A percentile compares a stretch with the other conserved stretches of the same genome.
Conservation (phyloP, 2,888 invertebrate species). For the Phasia obesa region DNA sequence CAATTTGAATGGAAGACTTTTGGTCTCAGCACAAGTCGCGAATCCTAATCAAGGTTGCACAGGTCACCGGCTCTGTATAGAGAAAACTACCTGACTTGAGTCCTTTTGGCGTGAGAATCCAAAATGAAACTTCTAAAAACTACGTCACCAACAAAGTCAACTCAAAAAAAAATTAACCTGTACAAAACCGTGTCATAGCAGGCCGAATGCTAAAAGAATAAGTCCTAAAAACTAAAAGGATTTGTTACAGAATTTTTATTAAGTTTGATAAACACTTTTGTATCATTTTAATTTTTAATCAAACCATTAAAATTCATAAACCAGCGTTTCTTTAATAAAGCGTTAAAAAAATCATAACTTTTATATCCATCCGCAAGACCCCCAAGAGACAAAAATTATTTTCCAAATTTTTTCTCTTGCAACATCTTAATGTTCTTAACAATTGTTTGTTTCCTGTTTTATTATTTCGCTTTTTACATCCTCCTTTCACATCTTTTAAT, state of each 20-base stretch:
- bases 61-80: too few relatives aligned
- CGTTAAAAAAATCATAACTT: conserved; percentile 45
- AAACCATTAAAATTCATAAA: conserved; percentile 32
- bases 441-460: conserved; percentile 41
- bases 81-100: too few relatives aligned
- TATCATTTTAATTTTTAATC: conserved; percentile 49
- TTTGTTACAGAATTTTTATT: background rate
- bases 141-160: too few relatives aligned
- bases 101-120: too few relatives aligned
- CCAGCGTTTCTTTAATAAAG: conserved; percentile 38
- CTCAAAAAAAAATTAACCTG: background rate
- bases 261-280: background rate
- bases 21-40: too few relatives aligned
- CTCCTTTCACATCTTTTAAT: conserved; percentile 25
- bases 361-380: conserved; percentile 16
- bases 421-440: conserved; percentile 31
- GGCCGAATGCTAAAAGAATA: background rate
- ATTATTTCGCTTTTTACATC: background rate
- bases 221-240: background rate
- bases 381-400: conserved; percentile 22
- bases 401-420: conserved; percentile 6
- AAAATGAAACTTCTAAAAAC: too few relatives aligned
- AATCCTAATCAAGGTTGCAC: too few relatives aligned
- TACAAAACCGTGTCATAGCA: background rate
- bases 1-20: too few relatives aligned